These are phyloP conservation scores for Callipepla squamata DNA, from an alignment of 2,113 vertebrate species.

Conservation along the genomic window DNA sequence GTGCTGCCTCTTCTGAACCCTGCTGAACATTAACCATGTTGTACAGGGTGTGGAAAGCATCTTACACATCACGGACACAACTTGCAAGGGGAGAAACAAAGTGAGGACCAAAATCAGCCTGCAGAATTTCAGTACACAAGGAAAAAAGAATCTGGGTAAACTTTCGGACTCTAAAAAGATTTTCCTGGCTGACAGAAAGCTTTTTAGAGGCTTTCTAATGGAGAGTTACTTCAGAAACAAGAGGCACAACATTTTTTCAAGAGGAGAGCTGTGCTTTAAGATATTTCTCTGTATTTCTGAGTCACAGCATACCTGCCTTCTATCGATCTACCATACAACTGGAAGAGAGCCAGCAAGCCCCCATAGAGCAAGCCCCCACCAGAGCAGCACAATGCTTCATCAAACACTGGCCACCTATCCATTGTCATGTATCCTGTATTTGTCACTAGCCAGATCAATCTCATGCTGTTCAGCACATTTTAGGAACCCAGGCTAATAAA, in stretches of 20 bases:
- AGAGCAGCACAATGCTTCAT: constrained; percentile 12
- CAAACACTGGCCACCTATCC: constrained; percentile 59
- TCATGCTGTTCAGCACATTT: constrained; percentile 52
- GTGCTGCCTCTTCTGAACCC: neutral
- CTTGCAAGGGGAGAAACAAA: neutral
- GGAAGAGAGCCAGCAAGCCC: constrained; percentile 33
- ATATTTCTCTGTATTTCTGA: constrained; percentile 29
- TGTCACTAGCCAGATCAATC: constrained; percentile 74
- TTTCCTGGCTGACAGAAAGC: neutral
- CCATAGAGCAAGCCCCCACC: neutral
- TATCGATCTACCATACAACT: constrained; percentile 29
- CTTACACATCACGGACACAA: neutral
- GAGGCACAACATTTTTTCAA: neutral
- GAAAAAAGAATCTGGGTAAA: neutral
- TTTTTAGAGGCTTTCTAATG: neutral
- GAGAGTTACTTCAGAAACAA: constrained; percentile 20
- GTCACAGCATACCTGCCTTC: constrained; percentile 41
- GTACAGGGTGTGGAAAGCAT: neutral
- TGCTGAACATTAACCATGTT: neutral
- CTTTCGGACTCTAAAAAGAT: neutral
- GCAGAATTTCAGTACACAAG: neutral
- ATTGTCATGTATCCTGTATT: neutral
- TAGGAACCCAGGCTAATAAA: constrained; percentile 76
- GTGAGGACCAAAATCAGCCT: neutral
- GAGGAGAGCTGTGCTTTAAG: neutral